Base-by-base conservation (phyloP, 2,888 invertebrate genomes). In the Ecliptopera silaceata region DNA sequence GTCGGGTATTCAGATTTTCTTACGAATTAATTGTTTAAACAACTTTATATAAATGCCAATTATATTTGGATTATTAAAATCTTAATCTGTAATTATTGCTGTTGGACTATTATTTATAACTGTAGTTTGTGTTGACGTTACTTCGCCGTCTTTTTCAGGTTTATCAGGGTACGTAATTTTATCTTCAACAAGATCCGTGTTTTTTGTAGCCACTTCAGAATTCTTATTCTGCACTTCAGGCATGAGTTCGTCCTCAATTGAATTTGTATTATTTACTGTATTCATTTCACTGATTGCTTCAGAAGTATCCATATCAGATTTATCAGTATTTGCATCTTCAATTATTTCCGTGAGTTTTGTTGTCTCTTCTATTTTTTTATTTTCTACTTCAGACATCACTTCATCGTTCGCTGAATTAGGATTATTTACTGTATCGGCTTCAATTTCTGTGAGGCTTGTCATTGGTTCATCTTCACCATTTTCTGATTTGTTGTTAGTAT, bases 241-340 rank as follows among this genome's bases (percentile, higher is more conserved):
- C 8, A 6, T n/a, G 10, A 18, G 6, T 32, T 32, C 13, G 15
- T 32, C 18, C 13, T 32, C 34, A 34, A 4, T 8, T 39, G 29
- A 44, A 20, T 52, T 26, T 17, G 13, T n/a, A 52, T 18, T 31
- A 13, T 53, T 31, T 10, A 32, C 32, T 32, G 46, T 29, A 43
- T 34, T 15, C 3, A 15, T 31, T 18, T 29, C 11, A 26, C 12
- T 26, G 13, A 13, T 13, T 26, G 12, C 22, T 50, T 49, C 39
- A 26, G 41, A 8, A 20, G 45, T 34, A 8, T 32, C 20, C 2
- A 15, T 6, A 22, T 12, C 41, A n/a, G 20, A 4, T 46, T 46
- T 36, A 34, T 46, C 22, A 0, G 15, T 6, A 5, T 26, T 36
- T 22, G 22, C 36, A 22, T 36, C 34, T 22, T 46, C 10, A 22